Base-by-base conservation (phyloP, 2,797 vertebrate genomes). In the Erpetoichthys calabaricus region DNA sequence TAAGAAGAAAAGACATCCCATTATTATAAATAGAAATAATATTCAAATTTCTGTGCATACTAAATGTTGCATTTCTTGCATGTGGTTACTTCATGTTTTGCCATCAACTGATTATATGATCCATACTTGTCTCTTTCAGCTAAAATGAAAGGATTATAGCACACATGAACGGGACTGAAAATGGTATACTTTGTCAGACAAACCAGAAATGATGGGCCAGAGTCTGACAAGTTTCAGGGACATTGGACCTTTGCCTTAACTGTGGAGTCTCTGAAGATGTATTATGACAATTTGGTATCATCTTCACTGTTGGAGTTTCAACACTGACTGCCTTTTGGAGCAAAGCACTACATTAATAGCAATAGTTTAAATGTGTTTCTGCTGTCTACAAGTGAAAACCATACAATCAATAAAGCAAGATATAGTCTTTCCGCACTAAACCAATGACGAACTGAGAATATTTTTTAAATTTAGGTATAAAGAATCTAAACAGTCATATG, bases 141-240 rank as follows among this genome's bases (percentile, higher is more conserved):
- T 62, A 60, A 60, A 51, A 70, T 70, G 65, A 74, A 78, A 50
- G 77, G 70, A 72, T 85, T 78, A 81, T 86, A 88, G 80, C 80
- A 78, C 68, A 44, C 6, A 66, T 60, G 60, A 51, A 69, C 44
- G 47, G 51, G 57, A 66, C 68, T 54, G 25, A 25, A 25, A 25
- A 25, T 50, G 46, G 43, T 64, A 8, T 6, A n/a, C 45, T 10
- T 45, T 8, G 57, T 44, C 50, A 45, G 25, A 44, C 8, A 52
- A 61, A 67, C 60, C 60, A 67, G 59, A 60, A 58, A 68, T 75
- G 74, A 73, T 76, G 67, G 74, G 75, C 71, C 63, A 43, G 73
- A 67, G 63, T 60, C 47, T 57, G 61, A 58, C 60, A 66, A 70
- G 51, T 61, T 73, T 62, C 56, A 47, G 65, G 9, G 66, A 67